phyloP scores from a whole-genome alignment of 2,113 vertebrate species.

The Scomber scombrus region DNA sequence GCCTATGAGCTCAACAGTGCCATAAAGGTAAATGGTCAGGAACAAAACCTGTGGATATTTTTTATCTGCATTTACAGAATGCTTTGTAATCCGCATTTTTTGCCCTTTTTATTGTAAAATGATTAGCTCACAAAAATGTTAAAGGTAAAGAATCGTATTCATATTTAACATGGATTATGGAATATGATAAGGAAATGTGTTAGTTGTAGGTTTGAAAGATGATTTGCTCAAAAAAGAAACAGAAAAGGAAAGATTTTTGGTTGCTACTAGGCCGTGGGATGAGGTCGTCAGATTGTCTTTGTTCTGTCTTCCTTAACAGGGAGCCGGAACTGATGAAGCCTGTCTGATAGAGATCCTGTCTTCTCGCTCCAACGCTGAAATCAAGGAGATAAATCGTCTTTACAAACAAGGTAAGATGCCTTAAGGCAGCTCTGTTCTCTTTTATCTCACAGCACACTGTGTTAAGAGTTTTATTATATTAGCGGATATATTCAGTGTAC shows the following conservation, averaged over 20 bases:
- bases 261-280: not conserved
- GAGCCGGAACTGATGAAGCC: constrained; percentile 95
- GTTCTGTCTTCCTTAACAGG: constrained; percentile 81
- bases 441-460: constrained; percentile 8
- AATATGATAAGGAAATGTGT: not conserved
- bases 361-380: constrained; percentile 93
- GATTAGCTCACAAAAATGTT: not conserved
- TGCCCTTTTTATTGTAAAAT: no score
- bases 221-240: not conserved
- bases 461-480: not conserved
- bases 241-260: not conserved
- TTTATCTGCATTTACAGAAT: no score
- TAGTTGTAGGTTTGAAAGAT: not conserved
- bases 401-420: constrained; percentile 91
- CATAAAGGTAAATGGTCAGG: constrained; percentile 89
- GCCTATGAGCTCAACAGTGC: constrained; percentile 91
- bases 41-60: no score
- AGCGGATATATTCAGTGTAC: not conserved
- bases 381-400: constrained; percentile 89
- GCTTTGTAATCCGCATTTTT: no score
- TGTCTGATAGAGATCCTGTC: constrained; percentile 97
- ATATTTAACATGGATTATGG: not conserved
- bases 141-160: not conserved
- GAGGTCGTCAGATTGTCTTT: constrained; percentile 9
- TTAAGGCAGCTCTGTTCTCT: not conserved